Conservation (phyloP, 2,797 vertebrate species). For the Acipenser transmontanus region DNA sequence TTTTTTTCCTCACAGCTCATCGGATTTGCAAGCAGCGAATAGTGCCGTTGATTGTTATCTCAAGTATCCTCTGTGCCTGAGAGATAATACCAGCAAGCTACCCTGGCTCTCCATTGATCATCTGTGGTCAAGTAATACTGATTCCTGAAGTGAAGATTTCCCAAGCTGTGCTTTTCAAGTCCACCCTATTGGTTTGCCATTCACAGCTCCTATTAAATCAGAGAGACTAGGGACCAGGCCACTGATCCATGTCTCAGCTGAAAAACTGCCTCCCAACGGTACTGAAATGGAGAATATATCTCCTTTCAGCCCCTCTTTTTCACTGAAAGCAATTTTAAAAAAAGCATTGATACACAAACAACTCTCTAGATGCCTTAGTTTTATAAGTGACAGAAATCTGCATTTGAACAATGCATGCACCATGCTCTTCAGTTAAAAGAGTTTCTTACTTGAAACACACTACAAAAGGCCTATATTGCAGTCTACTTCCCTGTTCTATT, state of each 20-base stretch:
- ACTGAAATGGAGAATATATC: conserved; percentile 34
- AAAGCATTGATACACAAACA: conserved; percentile 51
- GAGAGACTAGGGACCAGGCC: conserved; percentile 23
- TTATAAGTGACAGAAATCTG: conserved; percentile 57
- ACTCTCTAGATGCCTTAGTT: conserved; percentile 46
- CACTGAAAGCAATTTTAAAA: conserved; percentile 51
- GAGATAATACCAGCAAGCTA: neutral
- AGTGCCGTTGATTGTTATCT: neutral
- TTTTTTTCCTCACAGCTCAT: neutral
- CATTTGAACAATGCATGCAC: conserved; percentile 55
- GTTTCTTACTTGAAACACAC: conserved; percentile 47
- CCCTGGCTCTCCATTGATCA: conserved; percentile 1
- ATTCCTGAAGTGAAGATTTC: conserved; percentile 22
- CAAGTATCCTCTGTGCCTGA: neutral
- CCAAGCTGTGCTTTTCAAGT: conserved; percentile 50
- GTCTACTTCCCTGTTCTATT: conserved; percentile 36
- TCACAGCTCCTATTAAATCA: conserved; percentile 17
- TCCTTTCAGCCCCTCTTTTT: conserved; percentile 20
- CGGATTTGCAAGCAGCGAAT: neutral
- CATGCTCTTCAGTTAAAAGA: conserved; percentile 52
- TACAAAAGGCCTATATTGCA: conserved; percentile 53
- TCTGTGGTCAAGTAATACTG: neutral
- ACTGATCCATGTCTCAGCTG: conserved; percentile 24
- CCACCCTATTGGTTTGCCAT: conserved; percentile 18
- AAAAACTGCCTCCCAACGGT: conserved; percentile 29